Conservation (phyloP, 35 echinoderm and acorn worm species). For the Amphiura filiformis region DNA sequence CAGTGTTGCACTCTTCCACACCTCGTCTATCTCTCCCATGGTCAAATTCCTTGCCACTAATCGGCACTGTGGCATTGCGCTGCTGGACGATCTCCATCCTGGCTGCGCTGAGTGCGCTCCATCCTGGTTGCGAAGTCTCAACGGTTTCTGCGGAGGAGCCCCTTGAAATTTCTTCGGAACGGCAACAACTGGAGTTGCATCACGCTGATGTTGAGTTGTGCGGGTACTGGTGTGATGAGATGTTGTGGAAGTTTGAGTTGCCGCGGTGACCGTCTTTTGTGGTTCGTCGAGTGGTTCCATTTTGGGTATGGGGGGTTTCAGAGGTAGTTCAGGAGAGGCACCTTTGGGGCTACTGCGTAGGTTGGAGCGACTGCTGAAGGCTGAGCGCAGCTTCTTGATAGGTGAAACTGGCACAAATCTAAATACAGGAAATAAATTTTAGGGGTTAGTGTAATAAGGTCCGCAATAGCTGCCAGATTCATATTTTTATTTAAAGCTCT, state of each 20-base stretch:
- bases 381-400: slow-evolving; percentile 90
- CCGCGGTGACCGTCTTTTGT: background rate
- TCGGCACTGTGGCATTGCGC: slow-evolving; percentile 32
- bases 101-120: slow-evolving; percentile 9
- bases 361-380: slow-evolving; percentile 57
- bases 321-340: background rate
- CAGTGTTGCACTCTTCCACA: slow-evolving; percentile 68
- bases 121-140: slow-evolving; percentile 6
- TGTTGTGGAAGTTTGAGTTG: background rate
- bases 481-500: no score
- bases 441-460: no score
- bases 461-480: no score
- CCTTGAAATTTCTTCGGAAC: background rate
- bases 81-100: slow-evolving; percentile 8
- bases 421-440: background rate
- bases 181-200: background rate
- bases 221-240: background rate
- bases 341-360: slow-evolving; percentile 44
- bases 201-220: background rate
- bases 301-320: background rate
- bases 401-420: slow-evolving; percentile 82
- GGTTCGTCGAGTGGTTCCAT: background rate
- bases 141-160: background rate
- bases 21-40: slow-evolving; percentile 13
- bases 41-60: slow-evolving; percentile 37